These are phyloP conservation scores for Hypsibius dujardini DNA, from an alignment of 1,140 invertebrate species.

Conservation along the genomic window DNA sequence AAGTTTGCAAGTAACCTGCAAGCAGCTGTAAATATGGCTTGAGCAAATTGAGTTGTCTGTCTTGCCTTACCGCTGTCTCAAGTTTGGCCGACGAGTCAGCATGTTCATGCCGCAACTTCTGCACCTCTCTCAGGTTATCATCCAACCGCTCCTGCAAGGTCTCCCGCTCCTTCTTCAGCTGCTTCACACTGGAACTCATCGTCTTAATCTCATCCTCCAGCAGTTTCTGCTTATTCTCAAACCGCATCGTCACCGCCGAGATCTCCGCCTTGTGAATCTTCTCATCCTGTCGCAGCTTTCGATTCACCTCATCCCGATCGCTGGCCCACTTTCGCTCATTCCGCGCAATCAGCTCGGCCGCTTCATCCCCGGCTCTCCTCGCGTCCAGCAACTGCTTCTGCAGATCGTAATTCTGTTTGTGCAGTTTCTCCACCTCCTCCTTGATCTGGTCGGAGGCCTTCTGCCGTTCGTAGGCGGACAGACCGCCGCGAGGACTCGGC, in stretches of 20 bases:
- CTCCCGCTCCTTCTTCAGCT: constrained; percentile 70
- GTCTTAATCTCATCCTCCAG: constrained; percentile 67
- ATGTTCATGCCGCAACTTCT: constrained; percentile 17
- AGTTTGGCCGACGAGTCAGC: background rate
- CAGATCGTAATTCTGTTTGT: constrained; percentile 13
- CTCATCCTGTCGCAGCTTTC: constrained; percentile 51
- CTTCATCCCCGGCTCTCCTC: background rate
- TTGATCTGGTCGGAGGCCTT: background rate
- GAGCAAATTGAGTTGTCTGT: background rate
- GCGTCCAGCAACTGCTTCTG: constrained; percentile 8
- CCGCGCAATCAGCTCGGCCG: background rate
- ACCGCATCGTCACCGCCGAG: constrained; percentile 62
- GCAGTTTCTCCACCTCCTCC: constrained; percentile 17
- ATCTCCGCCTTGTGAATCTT: constrained; percentile 63
- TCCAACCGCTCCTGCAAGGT: constrained; percentile 77
- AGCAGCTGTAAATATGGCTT: no score
- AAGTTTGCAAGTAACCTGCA: background rate
- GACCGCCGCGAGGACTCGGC: background rate
- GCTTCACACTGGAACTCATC: constrained; percentile 53
- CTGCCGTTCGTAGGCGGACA: constrained; percentile 5
- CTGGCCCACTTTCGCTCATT: background rate
- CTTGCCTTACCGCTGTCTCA: background rate
- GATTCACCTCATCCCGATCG: background rate
- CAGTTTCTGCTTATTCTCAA: constrained; percentile 64
- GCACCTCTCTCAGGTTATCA: constrained; percentile 36